A percentile compares a stretch with the other conserved stretches of the same genome.
Conservation (phyloP, 2,888 invertebrate species). For the Mesorhabditis spiculigera region DNA sequence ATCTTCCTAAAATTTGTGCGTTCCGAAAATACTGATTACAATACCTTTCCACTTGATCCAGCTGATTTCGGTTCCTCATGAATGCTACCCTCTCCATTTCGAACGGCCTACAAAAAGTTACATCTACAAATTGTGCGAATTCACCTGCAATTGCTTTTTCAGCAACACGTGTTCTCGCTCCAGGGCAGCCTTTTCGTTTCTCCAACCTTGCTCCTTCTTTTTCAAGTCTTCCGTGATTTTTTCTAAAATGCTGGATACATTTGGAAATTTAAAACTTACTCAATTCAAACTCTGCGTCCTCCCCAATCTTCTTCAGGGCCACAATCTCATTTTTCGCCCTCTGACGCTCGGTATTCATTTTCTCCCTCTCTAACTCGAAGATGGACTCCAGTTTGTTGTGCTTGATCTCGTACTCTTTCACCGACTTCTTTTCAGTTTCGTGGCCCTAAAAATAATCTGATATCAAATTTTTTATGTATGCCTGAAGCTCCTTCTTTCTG, state of each 20-base stretch:
- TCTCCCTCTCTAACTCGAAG: conserved; percentile 52
- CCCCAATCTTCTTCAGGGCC: conserved; percentile 47
- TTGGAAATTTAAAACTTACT: conserved; percentile 18
- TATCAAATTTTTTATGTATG: not conserved
- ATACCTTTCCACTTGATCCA: conserved; percentile 4
- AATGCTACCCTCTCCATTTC: conserved; percentile 21
- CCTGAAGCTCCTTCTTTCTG: conserved; percentile 25
- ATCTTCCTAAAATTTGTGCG: conserved; percentile 11
- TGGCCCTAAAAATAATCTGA: conserved; percentile 27
- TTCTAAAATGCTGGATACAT: conserved; percentile 17
- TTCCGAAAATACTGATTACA: no score
- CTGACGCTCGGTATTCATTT: conserved; percentile 49
- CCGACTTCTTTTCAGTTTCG: conserved; percentile 50
- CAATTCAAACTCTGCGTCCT: conserved; percentile 47
- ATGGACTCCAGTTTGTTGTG: conserved; percentile 56
- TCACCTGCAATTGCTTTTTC: conserved; percentile 31
- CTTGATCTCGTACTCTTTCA: conserved; percentile 55
- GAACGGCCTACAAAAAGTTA: conserved; percentile 11
- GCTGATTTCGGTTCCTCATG: conserved; percentile 17
- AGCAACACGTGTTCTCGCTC: conserved; percentile 34
- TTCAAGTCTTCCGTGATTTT: conserved; percentile 27
- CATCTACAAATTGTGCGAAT: not conserved
- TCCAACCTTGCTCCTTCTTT: conserved; percentile 33
- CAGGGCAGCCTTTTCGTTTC: conserved; percentile 25
- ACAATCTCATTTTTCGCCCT: conserved; percentile 48